Conservation (phyloP, 2,888 invertebrate genomes). For the Smittia sp. region DNA sequence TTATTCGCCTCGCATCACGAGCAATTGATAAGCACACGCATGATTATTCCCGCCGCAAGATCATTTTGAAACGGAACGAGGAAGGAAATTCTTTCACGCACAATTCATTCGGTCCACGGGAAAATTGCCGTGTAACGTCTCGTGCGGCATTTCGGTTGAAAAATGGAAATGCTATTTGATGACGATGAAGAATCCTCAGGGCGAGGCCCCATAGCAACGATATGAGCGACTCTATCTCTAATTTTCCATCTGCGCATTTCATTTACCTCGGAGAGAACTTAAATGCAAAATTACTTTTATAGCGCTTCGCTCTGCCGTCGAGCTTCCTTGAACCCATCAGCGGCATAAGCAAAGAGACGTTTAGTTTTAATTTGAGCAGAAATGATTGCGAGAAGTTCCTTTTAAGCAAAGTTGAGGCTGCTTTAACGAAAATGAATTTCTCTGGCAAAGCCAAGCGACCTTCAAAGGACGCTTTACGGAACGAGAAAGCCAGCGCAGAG, state of each 20-base stretch:
- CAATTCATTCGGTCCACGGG: background rate
- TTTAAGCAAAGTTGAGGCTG: background rate
- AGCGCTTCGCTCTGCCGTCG: background rate
- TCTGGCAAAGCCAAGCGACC: background rate
- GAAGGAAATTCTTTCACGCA: conserved; percentile 10
- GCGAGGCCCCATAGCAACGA: background rate
- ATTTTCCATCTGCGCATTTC: conserved; percentile 21
- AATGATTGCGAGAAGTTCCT: background rate
- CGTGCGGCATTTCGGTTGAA: background rate
- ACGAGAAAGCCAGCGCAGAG: background rate
- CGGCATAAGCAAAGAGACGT: background rate
- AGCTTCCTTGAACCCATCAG: background rate
- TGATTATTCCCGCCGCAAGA: background rate
- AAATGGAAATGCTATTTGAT: background rate
- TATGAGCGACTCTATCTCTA: conserved; percentile 28
- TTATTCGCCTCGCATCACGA: conserved; percentile 7
- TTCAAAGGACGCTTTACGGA: background rate
- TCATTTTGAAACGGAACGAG: background rate
- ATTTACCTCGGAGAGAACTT: conserved; percentile 20
- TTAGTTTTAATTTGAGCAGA: background rate
- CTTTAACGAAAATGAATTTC: background rate
- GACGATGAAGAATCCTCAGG: background rate
- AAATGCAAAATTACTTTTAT: conserved; percentile 36
- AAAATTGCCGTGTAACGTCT: too few species aligned
- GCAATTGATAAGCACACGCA: conserved; percentile 6